Conservation (phyloP, 1,140 invertebrate genomes). For the Drosophila triauraria region DNA sequence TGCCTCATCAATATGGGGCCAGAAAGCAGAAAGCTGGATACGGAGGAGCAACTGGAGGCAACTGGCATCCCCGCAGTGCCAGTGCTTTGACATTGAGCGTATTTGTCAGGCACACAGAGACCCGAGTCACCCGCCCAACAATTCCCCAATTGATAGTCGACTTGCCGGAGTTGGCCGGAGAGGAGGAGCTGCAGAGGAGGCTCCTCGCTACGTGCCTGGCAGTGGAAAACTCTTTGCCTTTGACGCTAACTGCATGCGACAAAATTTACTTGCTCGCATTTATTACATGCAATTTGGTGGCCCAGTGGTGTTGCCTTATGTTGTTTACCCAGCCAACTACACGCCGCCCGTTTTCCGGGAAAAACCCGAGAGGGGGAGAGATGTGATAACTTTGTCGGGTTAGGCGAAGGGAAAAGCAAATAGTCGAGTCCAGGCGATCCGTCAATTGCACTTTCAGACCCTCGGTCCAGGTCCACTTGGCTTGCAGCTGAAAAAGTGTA, state of each 20-base stretch:
- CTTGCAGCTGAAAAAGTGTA: neutral
- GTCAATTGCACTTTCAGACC: slow-evolving; percentile 16
- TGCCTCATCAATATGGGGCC: slow-evolving; percentile 68
- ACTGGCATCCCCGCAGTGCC: slow-evolving; percentile 27
- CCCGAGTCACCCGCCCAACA: slow-evolving; percentile 18
- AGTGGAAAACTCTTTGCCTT: slow-evolving; percentile 41
- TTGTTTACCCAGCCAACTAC: slow-evolving; percentile 48
- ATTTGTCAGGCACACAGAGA: slow-evolving; percentile 66
- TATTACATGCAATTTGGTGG: slow-evolving; percentile 73
- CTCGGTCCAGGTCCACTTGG: neutral
- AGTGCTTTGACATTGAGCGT: slow-evolving; percentile 57
- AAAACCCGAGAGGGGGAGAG: slow-evolving; percentile 13
- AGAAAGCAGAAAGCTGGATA: slow-evolving; percentile 36
- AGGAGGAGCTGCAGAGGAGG: neutral
- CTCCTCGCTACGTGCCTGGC: slow-evolving; percentile 50
- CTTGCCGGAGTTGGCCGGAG: slow-evolving; percentile 15
- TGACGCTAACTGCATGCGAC: slow-evolving; percentile 53
- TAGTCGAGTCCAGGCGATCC: slow-evolving; percentile 13
- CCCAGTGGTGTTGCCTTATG: slow-evolving; percentile 53
- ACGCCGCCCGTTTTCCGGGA: slow-evolving; percentile 8
- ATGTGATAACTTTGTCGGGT: slow-evolving; percentile 47
- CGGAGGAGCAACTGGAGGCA: slow-evolving; percentile 19
- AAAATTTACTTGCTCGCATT: slow-evolving; percentile 75
- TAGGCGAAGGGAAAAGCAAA: slow-evolving; percentile 13
- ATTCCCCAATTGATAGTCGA: slow-evolving; percentile 69